Evolutionary conservation across 1,140 invertebrate genomes (phyloP), one percentile per base, ranked within the genome.

Genomic region (Mamestra configurata): DNA sequence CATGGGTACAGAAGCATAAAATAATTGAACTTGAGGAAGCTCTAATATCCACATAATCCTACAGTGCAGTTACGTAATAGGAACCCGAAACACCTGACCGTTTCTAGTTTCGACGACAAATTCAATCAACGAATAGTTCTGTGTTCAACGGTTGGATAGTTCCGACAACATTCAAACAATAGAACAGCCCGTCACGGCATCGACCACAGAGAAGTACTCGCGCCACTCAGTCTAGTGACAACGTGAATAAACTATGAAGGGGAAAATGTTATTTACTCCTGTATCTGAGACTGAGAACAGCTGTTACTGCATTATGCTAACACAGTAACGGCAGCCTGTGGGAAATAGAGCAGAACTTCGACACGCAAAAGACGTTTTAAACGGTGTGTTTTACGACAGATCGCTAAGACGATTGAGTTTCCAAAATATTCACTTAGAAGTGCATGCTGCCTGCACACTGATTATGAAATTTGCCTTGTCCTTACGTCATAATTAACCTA

Each of bases 131-230:
- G 22, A 49, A 64, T 27, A 64, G 55, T 59, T 64, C 73, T 64
- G 13, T 71, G 78, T 53, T 43, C 15, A 64, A 71, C 71, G 53
- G 24, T 59, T 66, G 71, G 31, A 43, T 59, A 35, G 49, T 31
- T 73, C 27, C 27, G 73, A 82, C 71, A 68, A 79, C 35, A 51
- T 72, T 31, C 68, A 59, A 79, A 77, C 76, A 83, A 83, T 76
- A 73, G 66, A 49, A 49, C 40, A 40, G 40, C 59, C 61, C 79
- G 84, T 82, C 79, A 85, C 77, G 86, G 79, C 82, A 83, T 86
- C 84, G 81, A 83, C 71, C 78, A 43, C 24, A 61, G 49, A 8
- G 57, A 27, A 43, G 37, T 76, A 64, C 59, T 15, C 70, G 31
- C 37, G 51, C 53, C 77, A 82, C 78, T 51, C 82, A 75, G 79